phyloP scores from a whole-genome alignment of 2,797 vertebrate genomes.

The Xenops minutus region DNA sequence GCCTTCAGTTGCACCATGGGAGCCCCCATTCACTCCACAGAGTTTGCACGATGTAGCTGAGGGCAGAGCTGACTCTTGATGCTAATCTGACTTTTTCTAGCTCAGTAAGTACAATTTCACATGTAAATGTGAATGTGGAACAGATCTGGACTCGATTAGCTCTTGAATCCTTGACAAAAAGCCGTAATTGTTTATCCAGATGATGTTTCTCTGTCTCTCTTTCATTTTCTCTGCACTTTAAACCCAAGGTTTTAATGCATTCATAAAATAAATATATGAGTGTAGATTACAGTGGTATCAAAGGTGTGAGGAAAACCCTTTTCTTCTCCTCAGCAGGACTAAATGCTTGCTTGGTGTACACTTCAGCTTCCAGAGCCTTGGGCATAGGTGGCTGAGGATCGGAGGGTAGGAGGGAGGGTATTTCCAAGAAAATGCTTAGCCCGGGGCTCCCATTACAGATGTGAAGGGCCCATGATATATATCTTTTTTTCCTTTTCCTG shows the following conservation, averaged over 20 bases:
- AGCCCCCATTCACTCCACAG: background rate
- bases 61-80: conserved; percentile 4
- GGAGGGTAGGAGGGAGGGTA: background rate
- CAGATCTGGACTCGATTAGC: conserved; percentile 61
- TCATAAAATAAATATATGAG: background rate
- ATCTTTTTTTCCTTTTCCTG: background rate
- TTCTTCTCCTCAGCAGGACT: background rate
- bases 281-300: background rate
- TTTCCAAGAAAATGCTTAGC: conserved; percentile 25
- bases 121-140: conserved; percentile 52
- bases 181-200: conserved; percentile 63
- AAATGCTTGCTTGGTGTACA: background rate
- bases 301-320: conserved; percentile 22
- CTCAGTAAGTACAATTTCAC: conserved; percentile 26
- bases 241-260: conserved; percentile 7
- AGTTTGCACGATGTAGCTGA: background rate
- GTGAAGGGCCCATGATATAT: background rate
- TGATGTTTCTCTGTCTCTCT: conserved; percentile 42
- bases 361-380: background rate
- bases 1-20: background rate
- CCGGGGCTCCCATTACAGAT: background rate
- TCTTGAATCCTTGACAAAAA: conserved; percentile 48
- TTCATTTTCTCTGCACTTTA: conserved; percentile 1
- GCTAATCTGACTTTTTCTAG: conserved; percentile 33
- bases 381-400: background rate